Evolutionary conservation across 2,113 vertebrate genomes (phyloP), one percentile per base, ranked within the genome.

Genomic region (Lophotis ruficrista): DNA sequence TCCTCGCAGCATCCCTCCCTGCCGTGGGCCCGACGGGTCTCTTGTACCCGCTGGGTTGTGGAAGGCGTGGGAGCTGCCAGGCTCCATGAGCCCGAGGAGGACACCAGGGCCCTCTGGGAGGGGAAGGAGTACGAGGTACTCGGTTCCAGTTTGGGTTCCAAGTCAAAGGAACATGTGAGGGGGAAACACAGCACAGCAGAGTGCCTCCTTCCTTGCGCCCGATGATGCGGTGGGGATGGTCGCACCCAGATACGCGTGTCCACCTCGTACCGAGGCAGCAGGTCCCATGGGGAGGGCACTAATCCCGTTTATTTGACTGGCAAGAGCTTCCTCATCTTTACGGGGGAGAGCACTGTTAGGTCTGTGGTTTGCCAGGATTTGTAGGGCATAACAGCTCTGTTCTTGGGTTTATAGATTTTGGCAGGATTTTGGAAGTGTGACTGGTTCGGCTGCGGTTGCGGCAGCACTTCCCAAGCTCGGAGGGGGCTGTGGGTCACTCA

Each of bases 321-420:
- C 41, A 83, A 48, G 75, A 58, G 6, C 45, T 77, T 56, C 64
- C n/a, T 56, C 2, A 0, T 65, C 64, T 81, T 53, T 65, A 27
- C 28, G 57, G 35, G 65, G 53, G 38, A 94, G 33, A 48, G n/a
- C 12, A 10, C 54, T 51, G 6, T 66, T 66, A 57, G 30, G 22
- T 47, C 47, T 93, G 77, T 93, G 78, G 61, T 73, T 95, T 83
- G 43, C 45, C 73, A 57, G 38, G 54, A 64, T 86, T 91, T 85
- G 66, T 53, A 64, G 75, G 83, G 20, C 35, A 18, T 60, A 50
- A 38, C 25, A 53, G 77, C 69, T 77, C 27, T 84, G 57, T 48
- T 31, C 50, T 48, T 37, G 57, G 69, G 60, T 91, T 95, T 84
- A 84, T 80, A 68, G 92, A 51, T 90, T 58, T 83, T 93, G 94